Evolutionary conservation across 2,113 vertebrate genomes (phyloP), one percentile per base, ranked within the genome.

Genomic region (Eclectus roratus): DNA sequence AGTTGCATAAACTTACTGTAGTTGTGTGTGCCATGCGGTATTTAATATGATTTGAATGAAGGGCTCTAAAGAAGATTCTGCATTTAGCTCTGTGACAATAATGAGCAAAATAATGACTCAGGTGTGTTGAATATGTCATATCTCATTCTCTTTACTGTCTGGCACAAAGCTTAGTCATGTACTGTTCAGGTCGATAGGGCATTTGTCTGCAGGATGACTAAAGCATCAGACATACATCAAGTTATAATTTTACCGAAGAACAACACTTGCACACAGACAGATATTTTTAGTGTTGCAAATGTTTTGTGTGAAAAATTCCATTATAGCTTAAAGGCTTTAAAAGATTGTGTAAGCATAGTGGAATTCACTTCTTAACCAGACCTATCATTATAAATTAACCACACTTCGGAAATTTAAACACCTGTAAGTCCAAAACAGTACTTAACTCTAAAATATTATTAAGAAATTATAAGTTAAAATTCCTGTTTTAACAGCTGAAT

Each of bases 401-500:
- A 91, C 58, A 90, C 89, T 96, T 86, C 56, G 84, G 93, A 96
- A 96, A 94, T 73, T 85, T 95, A 94, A 97, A 97, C 91, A 98
- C 82, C 85, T 96, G 84, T 80, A 95, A 93, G 65, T 94, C 80
- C 53, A 95, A 97, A 96, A 94, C 56, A 77, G 46, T 80, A 81
- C 74, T 95, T 96, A 95, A 91, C 47, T 84, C 72, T 61, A 94
- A 95, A 97, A 97, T 70, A 82, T 93, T 78, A 91, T 82, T 95
- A 85, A 92, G 78, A 95, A 97, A 95, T 91, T 89, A 43, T 88
- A 94, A 96, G 58, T 80, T 92, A 91, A 88, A 96, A 95, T 96
- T 96, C 88, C 78, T 98, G 91, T 97, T 97, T 97, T 93, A 96
- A 97, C 97, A 97, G 96, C 85, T 97, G 96, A 97, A 89, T 93